Conservation (phyloP, 1,140 invertebrate species). For the Papilio polytes region DNA sequence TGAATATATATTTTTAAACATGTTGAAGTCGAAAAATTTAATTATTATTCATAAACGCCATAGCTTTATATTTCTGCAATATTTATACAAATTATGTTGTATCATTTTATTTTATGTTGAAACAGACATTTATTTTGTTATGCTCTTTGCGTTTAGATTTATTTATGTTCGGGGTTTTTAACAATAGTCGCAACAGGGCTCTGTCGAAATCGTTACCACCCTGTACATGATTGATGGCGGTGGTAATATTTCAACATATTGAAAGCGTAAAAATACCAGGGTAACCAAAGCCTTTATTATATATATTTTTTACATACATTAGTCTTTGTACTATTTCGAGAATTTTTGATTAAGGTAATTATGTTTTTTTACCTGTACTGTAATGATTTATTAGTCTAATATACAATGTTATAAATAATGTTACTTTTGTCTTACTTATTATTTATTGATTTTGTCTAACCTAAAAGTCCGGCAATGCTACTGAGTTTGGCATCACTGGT, state of each 20-base stretch:
- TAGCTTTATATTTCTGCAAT: no score
- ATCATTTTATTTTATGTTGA: no score
- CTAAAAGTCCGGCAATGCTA: no score
- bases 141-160: neutral
- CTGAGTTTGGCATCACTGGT: no score
- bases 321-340: neutral
- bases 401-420: no score
- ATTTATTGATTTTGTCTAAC: no score
- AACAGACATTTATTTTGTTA: neutral
- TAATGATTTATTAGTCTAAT: no score
- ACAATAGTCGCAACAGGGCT: neutral
- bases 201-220: conserved; percentile 15
- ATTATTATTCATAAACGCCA: no score
- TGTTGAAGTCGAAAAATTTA: no score
- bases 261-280: conserved; percentile 1
- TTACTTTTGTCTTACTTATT: neutral
- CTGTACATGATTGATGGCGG: conserved; percentile 24
- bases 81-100: no score
- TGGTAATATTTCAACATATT: conserved; percentile 21
- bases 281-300: neutral
- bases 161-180: neutral
- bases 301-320: neutral
- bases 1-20: no score
- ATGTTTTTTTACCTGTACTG: neutral
- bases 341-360: neutral